Base-by-base conservation (phyloP, 1,140 invertebrate genomes). In the Brachionus angularis region DNA sequence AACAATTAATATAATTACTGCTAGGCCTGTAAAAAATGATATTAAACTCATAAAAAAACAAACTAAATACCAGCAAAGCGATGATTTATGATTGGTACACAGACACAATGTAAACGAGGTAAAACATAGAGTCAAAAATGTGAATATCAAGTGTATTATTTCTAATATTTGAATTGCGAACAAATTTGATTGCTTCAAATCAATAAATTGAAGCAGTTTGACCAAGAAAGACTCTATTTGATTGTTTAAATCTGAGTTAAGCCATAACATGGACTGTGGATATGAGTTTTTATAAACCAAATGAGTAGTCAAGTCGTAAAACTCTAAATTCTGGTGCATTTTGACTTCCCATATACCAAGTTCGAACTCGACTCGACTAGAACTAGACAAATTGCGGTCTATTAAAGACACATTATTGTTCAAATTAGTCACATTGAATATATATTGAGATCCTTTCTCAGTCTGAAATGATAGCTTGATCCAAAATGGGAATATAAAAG, bases 401-500 rank as follows among this genome's bases (percentile, higher is more conserved):
- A 58, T 58, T n/a, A 58, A 42, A 8, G 23, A 23, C 1, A 58
- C 33, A 39, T 58, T 58, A 8, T 16, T 58, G 1, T 16, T 7
- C 10, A 10, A n/a, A 58, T 58, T 58, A n/a, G 33, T 4, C 23
- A 58, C 25, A 23, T 58, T n/a, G n/a, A n/a, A n/a, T n/a, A n/a
- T n/a, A n/a, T n/a, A n/a, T n/a, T n/a, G n/a, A n/a, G n/a, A n/a
- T n/a, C n/a, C n/a, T n/a, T n/a, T n/a, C n/a, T n/a, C n/a, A n/a
- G n/a, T 58, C n/a, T 47, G n/a, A 31, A 67, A 67, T 67, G 42
- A 46, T 12, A 67, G 27, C 23, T 50, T 18, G n/a, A 67, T 67
- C 62, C 62, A 67, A 36, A 67, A 67, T 18, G 62, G 62, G 16
- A 67, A 67, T 12, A 67, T 67, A 23, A 67, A 67, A 34, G 62